Evolutionary conservation across 2,113 vertebrate genomes (phyloP).

Genomic region (Hassar affinis): DNA sequence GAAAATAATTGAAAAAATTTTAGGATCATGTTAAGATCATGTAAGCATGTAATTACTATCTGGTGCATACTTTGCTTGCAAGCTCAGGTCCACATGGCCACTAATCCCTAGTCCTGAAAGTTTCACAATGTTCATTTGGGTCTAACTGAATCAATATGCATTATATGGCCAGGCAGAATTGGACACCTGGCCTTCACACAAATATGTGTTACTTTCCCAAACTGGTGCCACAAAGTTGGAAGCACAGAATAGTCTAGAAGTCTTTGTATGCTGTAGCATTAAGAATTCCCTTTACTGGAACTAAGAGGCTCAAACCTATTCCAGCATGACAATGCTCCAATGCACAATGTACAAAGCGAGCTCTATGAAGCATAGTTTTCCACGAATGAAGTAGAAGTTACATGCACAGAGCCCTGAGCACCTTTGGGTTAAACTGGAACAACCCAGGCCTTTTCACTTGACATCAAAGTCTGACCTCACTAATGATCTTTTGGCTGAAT

Average conservation of each 20-base stretch:
- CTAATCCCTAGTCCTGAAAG: not conserved
- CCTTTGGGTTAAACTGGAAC: not conserved
- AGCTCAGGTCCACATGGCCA: not conserved
- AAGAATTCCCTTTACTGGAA: not conserved
- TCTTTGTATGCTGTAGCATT: not conserved
- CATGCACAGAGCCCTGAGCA: not conserved
- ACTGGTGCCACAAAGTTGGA: not conserved
- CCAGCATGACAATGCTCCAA: not conserved
- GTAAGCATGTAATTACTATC: not conserved
- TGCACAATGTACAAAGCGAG: not conserved
- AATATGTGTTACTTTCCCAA: not conserved
- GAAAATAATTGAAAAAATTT: no score
- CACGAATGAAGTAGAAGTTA: not conserved
- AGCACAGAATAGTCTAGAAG: not conserved
- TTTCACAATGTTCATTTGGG: slow-evolving; percentile 1
- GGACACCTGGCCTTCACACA: not conserved
- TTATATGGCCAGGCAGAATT: not conserved
- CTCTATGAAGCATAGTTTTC: not conserved
- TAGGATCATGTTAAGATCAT: not conserved
- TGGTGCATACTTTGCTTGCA: not conserved
- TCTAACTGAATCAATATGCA: not conserved
- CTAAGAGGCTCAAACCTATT: not conserved
- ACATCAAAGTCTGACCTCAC: not conserved
- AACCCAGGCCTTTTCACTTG: not conserved
- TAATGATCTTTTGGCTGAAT: not conserved